A percentile compares a stretch with the other conserved stretches of the same genome.
These are phyloP conservation scores for Chloroceryle inda DNA, from an alignment of 2,797 vertebrate genomes.

Conservation along the genomic window DNA sequence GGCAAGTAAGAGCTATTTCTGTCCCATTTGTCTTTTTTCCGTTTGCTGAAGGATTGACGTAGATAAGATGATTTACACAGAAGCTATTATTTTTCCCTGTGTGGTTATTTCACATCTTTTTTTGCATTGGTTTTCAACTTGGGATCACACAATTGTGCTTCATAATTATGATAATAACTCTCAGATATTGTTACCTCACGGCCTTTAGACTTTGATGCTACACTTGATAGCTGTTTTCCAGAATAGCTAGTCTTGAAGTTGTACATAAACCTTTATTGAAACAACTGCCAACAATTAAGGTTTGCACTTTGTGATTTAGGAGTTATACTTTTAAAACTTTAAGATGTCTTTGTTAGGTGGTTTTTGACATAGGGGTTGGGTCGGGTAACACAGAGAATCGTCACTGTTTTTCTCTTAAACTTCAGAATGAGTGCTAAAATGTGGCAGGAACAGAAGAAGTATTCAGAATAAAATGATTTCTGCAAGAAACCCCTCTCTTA, in stretches of 20 bases:
- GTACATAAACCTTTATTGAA: neutral
- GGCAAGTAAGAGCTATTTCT: neutral
- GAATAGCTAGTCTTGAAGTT: neutral
- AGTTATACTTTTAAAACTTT: neutral
- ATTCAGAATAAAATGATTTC: neutral
- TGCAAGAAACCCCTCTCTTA: neutral
- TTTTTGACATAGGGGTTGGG: neutral
- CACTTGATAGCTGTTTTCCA: neutral
- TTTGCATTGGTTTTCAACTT: neutral
- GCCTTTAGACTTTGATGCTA: neutral
- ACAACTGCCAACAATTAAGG: neutral
- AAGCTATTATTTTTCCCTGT: neutral
- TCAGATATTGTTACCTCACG: rapidly evolving
- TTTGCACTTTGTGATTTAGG: neutral
- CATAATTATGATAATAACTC: neutral
- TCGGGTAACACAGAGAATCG: neutral
- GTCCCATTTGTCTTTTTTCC: neutral
- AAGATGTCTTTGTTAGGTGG: neutral
- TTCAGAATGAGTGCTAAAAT: neutral
- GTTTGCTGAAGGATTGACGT: conserved; percentile 20
- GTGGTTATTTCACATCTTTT: neutral
- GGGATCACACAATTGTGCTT: neutral
- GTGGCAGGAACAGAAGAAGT: neutral
- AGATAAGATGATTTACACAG: neutral
- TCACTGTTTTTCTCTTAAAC: neutral